Base-by-base conservation (phyloP, 1,140 invertebrate species). In the Lucilia sericata region DNA sequence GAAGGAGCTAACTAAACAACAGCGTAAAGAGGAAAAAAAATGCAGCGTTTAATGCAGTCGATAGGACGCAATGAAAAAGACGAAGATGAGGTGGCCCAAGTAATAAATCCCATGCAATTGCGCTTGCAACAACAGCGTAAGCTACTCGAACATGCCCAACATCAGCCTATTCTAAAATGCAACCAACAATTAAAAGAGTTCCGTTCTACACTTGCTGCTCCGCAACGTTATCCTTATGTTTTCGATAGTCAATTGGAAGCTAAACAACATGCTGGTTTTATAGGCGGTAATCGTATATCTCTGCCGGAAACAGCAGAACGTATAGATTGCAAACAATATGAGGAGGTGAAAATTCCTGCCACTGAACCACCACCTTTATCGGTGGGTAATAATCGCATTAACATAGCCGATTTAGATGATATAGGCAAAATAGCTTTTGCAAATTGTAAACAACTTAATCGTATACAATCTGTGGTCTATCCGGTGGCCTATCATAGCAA, bases 381-480 rank as follows among this genome's bases (percentile, higher is more conserved):
- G 84, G 92, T 98, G 76, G 94, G 95, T 2, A 94, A 95, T 83
- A 92, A 94, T 82, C 92, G 94, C 30, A 93, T 97, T n/a, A 91
- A 93, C 75, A 94, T 98, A 85, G 92, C 93, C 0, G 92, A 93
- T 12, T 92, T 99, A 85, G 97, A 99, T 92, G 94, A 97, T 92
- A 94, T 97, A 84, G 97, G 96, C 0, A 94, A 96, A 92, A 93
- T 95, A 91, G 96, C 96, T 0, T 99, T 99, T 88, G 93, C 94
- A 86, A 96, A 96, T 86, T 96, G 97, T 47, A 95, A 96, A 89
- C 92, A 93, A 76, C 92, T 99, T 17, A 99, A 99, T 92, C 92
- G 95, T 83, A 99, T 99, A 85, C 99, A 99, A 91, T 97, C 97
- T 0, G 95, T 99, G 80, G 99, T 99, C 0, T 99, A 96, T 92